phyloP scores from a whole-genome alignment of 2,113 vertebrate species.

The Paradoxurus hermaphroditus region DNA sequence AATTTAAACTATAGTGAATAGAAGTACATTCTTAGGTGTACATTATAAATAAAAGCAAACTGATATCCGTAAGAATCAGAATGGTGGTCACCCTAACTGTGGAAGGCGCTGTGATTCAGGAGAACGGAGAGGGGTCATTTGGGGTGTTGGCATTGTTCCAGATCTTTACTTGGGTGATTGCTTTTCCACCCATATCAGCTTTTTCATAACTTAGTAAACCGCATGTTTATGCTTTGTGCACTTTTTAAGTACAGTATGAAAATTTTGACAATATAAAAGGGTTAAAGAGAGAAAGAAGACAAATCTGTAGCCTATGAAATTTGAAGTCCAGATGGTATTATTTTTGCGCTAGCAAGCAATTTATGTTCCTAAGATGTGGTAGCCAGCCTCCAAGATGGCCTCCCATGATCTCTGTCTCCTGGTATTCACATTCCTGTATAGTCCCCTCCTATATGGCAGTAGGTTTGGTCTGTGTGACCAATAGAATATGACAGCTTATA shows the following conservation, averaged over 20 bases:
- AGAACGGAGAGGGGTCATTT: not conserved
- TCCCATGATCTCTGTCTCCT: not conserved
- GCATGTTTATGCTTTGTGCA: not conserved
- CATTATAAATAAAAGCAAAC: not conserved
- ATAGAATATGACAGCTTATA: not conserved
- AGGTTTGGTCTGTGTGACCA: not conserved
- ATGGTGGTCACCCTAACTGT: not conserved
- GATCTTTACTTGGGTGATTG: not conserved
- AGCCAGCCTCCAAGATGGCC: not conserved
- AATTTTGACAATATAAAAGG: not conserved
- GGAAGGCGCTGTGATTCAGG: not conserved
- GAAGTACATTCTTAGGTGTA: not conserved
- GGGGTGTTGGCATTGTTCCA: not conserved
- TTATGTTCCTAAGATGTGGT: not conserved
- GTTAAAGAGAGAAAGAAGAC: not conserved
- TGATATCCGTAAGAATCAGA: not conserved
- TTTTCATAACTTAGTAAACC: not conserved
- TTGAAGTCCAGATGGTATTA: not conserved
- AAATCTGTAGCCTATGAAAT: not conserved
- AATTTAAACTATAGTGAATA: not conserved
- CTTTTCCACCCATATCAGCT: not conserved
- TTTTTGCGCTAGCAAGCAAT: not conserved
- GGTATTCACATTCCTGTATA: not conserved
- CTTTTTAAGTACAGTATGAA: not conserved
- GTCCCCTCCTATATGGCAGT: not conserved